Base-by-base conservation (phyloP, 2,113 vertebrate species). In the Parotia lawesii region DNA sequence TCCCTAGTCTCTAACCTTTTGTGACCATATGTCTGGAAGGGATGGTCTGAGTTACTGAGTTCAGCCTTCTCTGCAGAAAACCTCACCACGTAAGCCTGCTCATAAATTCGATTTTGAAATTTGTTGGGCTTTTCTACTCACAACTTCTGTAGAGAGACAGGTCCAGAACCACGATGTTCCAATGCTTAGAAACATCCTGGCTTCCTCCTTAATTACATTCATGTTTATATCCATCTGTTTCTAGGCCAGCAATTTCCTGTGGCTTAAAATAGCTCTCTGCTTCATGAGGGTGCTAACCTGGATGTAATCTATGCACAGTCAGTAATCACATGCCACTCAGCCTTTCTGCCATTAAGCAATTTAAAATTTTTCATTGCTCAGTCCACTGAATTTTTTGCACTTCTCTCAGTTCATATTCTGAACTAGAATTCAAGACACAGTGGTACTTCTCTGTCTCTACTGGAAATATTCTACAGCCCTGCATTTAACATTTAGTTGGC, bases 141-240 rank as follows among this genome's bases (percentile, higher is more conserved):
- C 19, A 75, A 12, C 15, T 71, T 21, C 35, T 60, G 31, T 21
- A n/a, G 40, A 22, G 60, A 71, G 50, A 58, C 21, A 64, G 13
- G 35, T 83, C 71, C 79, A 92, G 67, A 79, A 69, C 58, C 37
- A 90, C 0, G 0, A 24, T 45, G 58, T 94, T 88, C 75, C 5
- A 2, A 18, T 53, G 40, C 54, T 70, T 69, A 76, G 50, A 73
- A 61, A 72, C 15, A 62, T 76, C 31, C 48, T 72, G 53, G 75
- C 27, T 85, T 88, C 57, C 25, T 82, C 50, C 29, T 74, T 71
- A 58, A 82, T 88, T 87, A 71, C n/a, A 75, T 79, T 82, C 54
- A 88, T 82, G 37, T 93, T 76, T 89, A 77, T 87, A 86, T 86
- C 37, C 67, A 83, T 45, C 83, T 92, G 33, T 58, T 91, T 89